Percentiles rank a stretch among this genome's conserved stretches.
Evolutionary conservation across 1,140 invertebrate species (phyloP).

Genomic region (Leptopilina clavipes): DNA sequence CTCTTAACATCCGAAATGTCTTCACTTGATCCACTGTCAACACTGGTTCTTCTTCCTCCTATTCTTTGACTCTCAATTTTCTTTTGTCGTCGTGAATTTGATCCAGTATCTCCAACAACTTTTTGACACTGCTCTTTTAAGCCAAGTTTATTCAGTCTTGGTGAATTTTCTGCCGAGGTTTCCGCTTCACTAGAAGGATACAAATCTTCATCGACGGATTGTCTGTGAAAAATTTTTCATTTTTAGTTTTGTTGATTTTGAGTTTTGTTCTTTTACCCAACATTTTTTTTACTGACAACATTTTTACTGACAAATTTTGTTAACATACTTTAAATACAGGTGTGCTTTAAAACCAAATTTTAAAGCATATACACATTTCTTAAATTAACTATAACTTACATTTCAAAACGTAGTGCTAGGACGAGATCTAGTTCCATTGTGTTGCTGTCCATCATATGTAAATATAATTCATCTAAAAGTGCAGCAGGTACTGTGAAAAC

Average conservation of each 20-base stretch:
- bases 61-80: conserved; percentile 70
- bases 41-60: conserved; percentile 75
- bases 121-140: conserved; percentile 83
- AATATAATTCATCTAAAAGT: conserved; percentile 88
- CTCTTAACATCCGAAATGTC: conserved; percentile 68
- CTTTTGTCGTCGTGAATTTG: conserved; percentile 66
- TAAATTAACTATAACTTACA: conserved; percentile 74
- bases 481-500: conserved; percentile 87
- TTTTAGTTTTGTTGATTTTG: no score
- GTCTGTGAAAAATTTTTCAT: conserved; percentile 51
- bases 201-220: conserved; percentile 67
- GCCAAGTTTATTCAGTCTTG: conserved; percentile 73
- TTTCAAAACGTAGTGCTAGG: conserved; percentile 76
- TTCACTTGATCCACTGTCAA: conserved; percentile 73
- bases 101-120: conserved; percentile 75
- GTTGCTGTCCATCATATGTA: conserved; percentile 87
- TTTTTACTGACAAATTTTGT: no score
- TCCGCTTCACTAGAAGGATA: conserved; percentile 70
- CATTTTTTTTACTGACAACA: no score
- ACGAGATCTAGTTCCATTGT: conserved; percentile 84
- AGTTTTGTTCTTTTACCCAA: no score
- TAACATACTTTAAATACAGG: no score
- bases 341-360: no score
- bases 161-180: conserved; percentile 65
- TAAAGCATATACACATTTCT: no score